Evolutionary conservation across 2,113 vertebrate genomes (phyloP), one percentile per base, ranked within the genome.

Genomic region (Phrynocephalus versicolor): DNA sequence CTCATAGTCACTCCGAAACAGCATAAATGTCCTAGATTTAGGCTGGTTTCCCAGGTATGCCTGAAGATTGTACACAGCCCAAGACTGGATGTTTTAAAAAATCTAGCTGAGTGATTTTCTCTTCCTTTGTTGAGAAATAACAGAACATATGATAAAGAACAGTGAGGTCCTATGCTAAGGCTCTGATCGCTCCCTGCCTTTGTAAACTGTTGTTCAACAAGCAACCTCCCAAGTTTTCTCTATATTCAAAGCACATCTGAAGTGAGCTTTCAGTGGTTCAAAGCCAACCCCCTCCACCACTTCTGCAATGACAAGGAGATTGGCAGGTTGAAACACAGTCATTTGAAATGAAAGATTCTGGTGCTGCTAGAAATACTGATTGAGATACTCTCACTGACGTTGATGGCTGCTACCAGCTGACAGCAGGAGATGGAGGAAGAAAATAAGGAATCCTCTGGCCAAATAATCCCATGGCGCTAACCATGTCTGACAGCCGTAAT

Each of bases 401-500:
- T 91, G 85, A 91, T 76, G 79, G 79, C 8, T 79, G 76, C 14
- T 86, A 6, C 82, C 62, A 79, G 87, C 83, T 92, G 89, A 90
- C 90, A 92, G 67, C 1, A 77, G 41, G 83, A 91, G 41, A 91
- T 1, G 23, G 89, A 90, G 79, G 60, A 88, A 58, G 88, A 82
- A 90, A 94, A 90, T 57, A 89, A 91, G 72, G 30, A 93, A 84
- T 87, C 21, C 9, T 82, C 60, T 86, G 83, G 60, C 88, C 13
- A 45, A 79, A 33, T 16, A 90, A 77, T 92, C 87, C 65, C 81
- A 77, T 76, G 67, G 57, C 27, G 90, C 39, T 21, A 88, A 51
- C 30, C 37, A 2, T 88, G 55, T 84, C 88, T 93, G 93, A 92
- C 90, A 94, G 37, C 16, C 18, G 39, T 92, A 91, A 95, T 90